Percentiles rank a stretch among this genome's conserved stretches.
Evolutionary conservation across 2,888 invertebrate genomes (phyloP).

Genomic region (Kryphioiulus occultus): DNA sequence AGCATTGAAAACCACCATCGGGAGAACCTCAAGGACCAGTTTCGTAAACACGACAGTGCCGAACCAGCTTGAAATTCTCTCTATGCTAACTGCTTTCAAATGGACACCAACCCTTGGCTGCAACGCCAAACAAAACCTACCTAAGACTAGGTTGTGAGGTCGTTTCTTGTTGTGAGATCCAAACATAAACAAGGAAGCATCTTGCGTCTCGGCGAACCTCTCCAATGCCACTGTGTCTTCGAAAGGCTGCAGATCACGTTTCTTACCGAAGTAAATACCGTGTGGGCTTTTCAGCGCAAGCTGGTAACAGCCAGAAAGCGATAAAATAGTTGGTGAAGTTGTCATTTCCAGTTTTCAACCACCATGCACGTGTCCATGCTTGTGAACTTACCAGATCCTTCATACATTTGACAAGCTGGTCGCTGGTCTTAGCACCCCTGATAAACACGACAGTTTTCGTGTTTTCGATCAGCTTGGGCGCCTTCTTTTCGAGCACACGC

Average conservation of each 20-base stretch:
- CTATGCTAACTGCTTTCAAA: no score
- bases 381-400: slow-evolving; percentile 76
- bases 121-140: slow-evolving; percentile 62
- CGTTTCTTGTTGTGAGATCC: slow-evolving; percentile 94
- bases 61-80: no score
- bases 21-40: no score
- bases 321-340: not conserved
- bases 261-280: slow-evolving; percentile 73
- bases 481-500: slow-evolving; percentile 78
- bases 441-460: slow-evolving; percentile 84
- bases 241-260: slow-evolving; percentile 91
- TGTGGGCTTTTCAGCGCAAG: slow-evolving; percentile 87
- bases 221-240: slow-evolving; percentile 87
- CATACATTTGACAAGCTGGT: slow-evolving; percentile 74
- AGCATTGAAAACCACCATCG: no score
- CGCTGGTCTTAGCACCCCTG: slow-evolving; percentile 76
- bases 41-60: no score
- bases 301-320: slow-evolving; percentile 60
- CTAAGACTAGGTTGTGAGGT: slow-evolving; percentile 88
- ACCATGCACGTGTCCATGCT: no score
- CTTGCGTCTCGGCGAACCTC: slow-evolving; percentile 74
- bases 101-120: no score
- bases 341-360: no score
- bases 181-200: slow-evolving; percentile 88
- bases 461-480: slow-evolving; percentile 88